phyloP scores from a whole-genome alignment of 2,113 vertebrate species.

The Sciurus niger region DNA sequence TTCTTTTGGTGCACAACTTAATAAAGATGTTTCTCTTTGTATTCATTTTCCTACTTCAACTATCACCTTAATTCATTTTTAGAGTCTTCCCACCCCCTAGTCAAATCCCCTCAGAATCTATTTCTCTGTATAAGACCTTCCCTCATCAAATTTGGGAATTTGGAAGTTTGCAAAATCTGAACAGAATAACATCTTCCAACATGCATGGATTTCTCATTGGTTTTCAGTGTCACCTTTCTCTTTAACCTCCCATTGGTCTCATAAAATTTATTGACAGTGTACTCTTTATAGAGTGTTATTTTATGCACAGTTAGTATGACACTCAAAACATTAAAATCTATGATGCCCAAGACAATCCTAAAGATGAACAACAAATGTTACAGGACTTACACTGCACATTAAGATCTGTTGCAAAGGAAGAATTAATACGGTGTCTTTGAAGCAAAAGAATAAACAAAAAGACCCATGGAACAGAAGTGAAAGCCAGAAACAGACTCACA shows the following conservation, averaged over 20 bases:
- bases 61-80: not conserved
- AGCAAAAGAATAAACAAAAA: not conserved
- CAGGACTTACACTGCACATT: not conserved
- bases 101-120: not conserved
- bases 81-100: not conserved
- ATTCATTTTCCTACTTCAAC: not conserved
- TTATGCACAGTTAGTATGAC: not conserved
- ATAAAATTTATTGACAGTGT: not conserved
- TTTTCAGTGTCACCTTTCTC: not conserved
- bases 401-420: not conserved
- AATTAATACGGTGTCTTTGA: not conserved
- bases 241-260: not conserved
- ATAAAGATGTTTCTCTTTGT: not conserved
- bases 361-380: not conserved
- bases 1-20: not conserved
- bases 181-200: not conserved
- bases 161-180: not conserved
- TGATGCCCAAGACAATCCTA: not conserved
- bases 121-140: not conserved
- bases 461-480: not conserved
- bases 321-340: conserved; percentile 38
- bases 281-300: conserved; percentile 13
- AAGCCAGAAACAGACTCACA: not conserved
- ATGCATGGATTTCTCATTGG: not conserved
- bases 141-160: not conserved